Base-by-base conservation (phyloP, 2,797 vertebrate genomes). In the Clangula hyemalis region DNA sequence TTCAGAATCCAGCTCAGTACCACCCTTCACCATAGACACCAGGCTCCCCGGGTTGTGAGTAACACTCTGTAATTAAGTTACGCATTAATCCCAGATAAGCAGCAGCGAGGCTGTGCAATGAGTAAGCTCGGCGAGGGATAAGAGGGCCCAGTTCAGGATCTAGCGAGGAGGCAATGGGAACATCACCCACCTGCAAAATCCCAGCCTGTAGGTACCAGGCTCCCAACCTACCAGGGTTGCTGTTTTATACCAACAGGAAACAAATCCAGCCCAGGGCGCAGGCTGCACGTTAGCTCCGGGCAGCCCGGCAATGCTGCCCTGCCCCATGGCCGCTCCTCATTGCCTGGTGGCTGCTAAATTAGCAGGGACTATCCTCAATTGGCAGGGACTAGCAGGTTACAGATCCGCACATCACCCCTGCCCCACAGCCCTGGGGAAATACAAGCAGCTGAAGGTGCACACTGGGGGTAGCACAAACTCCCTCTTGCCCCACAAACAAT, bases 81-180 rank as follows among this genome's bases (percentile, higher is more conserved):
- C 22, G 82, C 54, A 92, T 93, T 97, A 97, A 97, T 94, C 96
- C 86, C 36, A 95, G 76, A 89, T 91, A 96, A 97, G 94, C 90
- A 89, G 89, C 77, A 97, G 96, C 81, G 81, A 94, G 91, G 84
- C 57, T 69, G 62, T 86, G 39, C 47, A 95, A 95, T 47, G 91
- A 93, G 49, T 6, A 57, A 77, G 70, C 94, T 95, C 90, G 92
- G 85, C 95, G 66, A 95, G 94, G 96, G 95, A 95, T 45, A 84
- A 81, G 88, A 85, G 34, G 8, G 2, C 12, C 20, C 5, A 8
- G 19, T 3, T 85, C 93, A 73, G 45, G 38, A 90, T 70, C 83
- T 54, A 64, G 82, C 83, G 14, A 6, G n/a, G 65, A 72, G 53
- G 80, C 34, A 66, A 96, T 19, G 70, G 94, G 28, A 51, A 60